Evolutionary conservation across 2,113 vertebrate genomes (phyloP).

Genomic region (Anarhynchus alexandrinus): DNA sequence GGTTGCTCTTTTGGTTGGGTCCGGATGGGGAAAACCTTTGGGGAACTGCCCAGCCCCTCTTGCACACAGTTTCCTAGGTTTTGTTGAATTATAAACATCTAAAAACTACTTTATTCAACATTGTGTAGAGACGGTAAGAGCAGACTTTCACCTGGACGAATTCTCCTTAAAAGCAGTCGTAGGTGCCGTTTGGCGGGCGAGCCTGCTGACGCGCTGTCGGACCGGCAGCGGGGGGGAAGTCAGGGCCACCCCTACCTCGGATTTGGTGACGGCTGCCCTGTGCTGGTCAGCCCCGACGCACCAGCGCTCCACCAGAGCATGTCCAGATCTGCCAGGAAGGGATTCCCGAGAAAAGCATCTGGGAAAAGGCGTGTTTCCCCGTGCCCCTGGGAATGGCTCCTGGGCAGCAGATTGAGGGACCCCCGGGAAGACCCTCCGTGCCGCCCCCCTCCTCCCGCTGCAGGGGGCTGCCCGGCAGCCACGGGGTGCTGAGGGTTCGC

Average conservation of each 20-base stretch:
- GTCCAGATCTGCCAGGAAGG: not conserved
- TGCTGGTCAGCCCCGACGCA: too few species aligned
- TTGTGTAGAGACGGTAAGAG: not conserved
- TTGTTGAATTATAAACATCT: not conserved
- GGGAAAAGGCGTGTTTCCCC: not conserved
- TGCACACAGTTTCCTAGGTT: too few species aligned
- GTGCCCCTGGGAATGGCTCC: not conserved
- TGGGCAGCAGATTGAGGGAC: too few species aligned
- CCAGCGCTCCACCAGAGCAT: not conserved
- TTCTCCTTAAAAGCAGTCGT: not conserved
- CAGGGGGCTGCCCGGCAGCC: not conserved
- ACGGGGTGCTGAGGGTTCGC: not conserved
- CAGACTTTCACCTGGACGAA: not conserved
- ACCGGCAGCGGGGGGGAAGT: not conserved
- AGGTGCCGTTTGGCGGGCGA: not conserved
- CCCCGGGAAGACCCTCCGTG: not conserved
- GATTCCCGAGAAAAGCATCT: not conserved
- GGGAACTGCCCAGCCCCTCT: too few species aligned
- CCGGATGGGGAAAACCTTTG: not conserved
- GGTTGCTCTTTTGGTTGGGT: not conserved
- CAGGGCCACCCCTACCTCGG: not conserved
- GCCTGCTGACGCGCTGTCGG: too few species aligned
- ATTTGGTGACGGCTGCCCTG: not conserved
- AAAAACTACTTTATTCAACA: not conserved
- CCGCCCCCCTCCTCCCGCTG: not conserved